phyloP scores from a whole-genome alignment of 2,113 vertebrate genomes.

The Eonycteris spelaea region DNA sequence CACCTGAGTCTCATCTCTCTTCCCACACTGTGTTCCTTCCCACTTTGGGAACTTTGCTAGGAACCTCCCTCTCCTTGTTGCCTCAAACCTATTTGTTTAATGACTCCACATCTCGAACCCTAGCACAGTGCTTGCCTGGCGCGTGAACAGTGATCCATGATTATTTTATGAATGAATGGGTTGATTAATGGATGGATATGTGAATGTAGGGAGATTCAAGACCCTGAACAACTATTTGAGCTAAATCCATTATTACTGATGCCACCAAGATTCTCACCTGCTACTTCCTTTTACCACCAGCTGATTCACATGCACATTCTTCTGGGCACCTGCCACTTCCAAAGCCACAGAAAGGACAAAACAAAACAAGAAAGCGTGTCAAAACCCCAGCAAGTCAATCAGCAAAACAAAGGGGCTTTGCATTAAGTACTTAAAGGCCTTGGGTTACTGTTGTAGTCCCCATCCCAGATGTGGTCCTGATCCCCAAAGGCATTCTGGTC shows the following conservation, averaged over 20 bases:
- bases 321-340: neutral
- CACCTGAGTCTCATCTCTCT: neutral
- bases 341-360: slow-evolving; percentile 32
- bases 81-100: neutral
- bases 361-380: neutral
- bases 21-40: neutral
- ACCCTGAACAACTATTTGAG: neutral
- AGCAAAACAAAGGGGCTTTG: slow-evolving; percentile 50
- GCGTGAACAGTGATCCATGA: accelerated
- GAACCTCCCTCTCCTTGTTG: neutral
- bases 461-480: neutral
- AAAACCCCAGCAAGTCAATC: slow-evolving; percentile 1
- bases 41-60: neutral
- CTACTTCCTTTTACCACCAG: neutral
- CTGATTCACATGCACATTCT: neutral
- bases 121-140: neutral
- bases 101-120: neutral
- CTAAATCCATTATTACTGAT: neutral
- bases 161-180: neutral
- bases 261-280: neutral
- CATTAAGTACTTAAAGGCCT: neutral
- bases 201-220: neutral
- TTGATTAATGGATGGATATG: neutral
- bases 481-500: neutral
- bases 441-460: neutral